phyloP scores from a whole-genome alignment of 2,888 invertebrate genomes.

The Cotesia congregata region DNA sequence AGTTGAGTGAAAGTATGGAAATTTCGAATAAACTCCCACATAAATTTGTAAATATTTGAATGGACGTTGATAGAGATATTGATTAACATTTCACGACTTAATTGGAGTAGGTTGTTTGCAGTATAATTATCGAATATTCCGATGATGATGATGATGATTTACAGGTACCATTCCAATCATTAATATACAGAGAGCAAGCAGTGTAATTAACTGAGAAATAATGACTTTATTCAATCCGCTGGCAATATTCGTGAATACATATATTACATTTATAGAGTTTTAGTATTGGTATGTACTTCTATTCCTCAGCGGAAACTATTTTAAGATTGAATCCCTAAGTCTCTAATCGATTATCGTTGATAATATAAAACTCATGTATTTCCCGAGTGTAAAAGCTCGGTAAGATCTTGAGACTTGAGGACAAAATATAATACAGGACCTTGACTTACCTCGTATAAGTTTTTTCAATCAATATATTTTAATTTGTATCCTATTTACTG shows the following conservation, averaged over 20 bases:
- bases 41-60: no score
- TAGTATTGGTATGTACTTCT: background rate
- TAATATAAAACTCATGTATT: slow-evolving; percentile 26
- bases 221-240: background rate
- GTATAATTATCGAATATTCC: slow-evolving; percentile 12
- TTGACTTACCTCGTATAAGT: slow-evolving; percentile 6
- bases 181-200: background rate
- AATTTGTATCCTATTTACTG: background rate
- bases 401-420: slow-evolving; percentile 14
- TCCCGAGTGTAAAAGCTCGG: slow-evolving; percentile 27
- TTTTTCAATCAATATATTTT: background rate
- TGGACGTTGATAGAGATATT: background rate
- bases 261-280: background rate
- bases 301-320: slow-evolving; percentile 40
- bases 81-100: background rate
- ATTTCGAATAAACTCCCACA: no score
- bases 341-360: slow-evolving; percentile 43
- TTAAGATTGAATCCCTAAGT: slow-evolving; percentile 37
- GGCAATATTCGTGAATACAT: background rate
- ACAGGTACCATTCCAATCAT: background rate
- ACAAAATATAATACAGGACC: background rate
- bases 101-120: slow-evolving; percentile 3
- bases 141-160: slow-evolving; percentile 3
- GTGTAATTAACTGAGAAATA: slow-evolving; percentile 9
- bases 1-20: no score